Evolutionary conservation across 64 coral and sea anemone species (phyloP).

Genomic region (Actinia equina): DNA sequence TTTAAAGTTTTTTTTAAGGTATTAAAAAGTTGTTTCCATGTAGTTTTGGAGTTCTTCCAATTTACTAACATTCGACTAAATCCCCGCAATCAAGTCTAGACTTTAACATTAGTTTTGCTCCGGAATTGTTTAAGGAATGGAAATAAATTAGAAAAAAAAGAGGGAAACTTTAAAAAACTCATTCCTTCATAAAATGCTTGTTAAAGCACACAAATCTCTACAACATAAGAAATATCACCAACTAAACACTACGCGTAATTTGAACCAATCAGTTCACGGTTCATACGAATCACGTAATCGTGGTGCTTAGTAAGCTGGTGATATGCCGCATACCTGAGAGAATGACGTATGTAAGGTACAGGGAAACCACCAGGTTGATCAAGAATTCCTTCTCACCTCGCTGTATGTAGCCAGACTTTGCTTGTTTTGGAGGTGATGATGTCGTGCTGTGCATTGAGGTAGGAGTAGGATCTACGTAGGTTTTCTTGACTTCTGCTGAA

Average conservation of each 20-base stretch:
- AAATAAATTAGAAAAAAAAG: background rate
- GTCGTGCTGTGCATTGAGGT: background rate
- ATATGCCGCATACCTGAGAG: constrained; percentile 49
- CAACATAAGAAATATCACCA: background rate
- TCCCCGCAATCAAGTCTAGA: too few relatives aligned
- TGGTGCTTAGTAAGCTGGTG: constrained; percentile 17
- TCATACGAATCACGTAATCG: constrained; percentile 4
- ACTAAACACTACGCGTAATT: background rate
- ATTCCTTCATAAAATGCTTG: background rate
- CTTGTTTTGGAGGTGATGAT: background rate
- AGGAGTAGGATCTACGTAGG: background rate
- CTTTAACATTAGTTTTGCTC: too few relatives aligned
- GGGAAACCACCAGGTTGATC: constrained; percentile 28
- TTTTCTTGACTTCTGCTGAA: background rate
- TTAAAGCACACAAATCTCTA: constrained; percentile 13
- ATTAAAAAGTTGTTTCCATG: too few relatives aligned
- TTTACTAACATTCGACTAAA: too few relatives aligned
- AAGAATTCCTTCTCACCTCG: constrained; percentile 47
- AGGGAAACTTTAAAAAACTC: background rate
- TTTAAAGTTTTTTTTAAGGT: too few relatives aligned
- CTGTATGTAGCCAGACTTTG: constrained; percentile 18
- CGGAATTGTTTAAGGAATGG: background rate
- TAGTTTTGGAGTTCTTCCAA: too few relatives aligned
- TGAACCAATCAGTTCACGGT: background rate
- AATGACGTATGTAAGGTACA: constrained; percentile 53